Evolutionary conservation across 2,888 invertebrate genomes (phyloP), one percentile per base, ranked within the genome.

Genomic region (Hypsopygia costalis): DNA sequence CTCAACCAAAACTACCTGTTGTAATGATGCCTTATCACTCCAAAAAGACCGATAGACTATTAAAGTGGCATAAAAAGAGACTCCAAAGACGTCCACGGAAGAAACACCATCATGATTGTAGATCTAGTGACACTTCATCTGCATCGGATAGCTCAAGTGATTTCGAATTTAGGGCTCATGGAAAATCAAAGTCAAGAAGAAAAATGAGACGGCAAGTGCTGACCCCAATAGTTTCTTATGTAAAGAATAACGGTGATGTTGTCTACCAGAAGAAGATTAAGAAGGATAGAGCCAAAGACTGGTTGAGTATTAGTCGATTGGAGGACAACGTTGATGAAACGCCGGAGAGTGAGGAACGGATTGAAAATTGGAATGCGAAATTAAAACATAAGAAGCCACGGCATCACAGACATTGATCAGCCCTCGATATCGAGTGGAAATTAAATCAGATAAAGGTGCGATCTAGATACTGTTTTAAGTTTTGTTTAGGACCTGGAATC

Each of bases 261-360:
- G 69, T 85, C 1, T 87, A 80, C 42, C 80, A 83, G 55, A 86
- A 83, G 50, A 85, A 77, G 45, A 76, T 86, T 20, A 77, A 73
- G 46, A 80, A 73, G 12, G 74, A 82, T 1, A 76, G 65, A 27
- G 81, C 81, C 0, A 74, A 62, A 32, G 81, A 86, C 35, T 87
- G 82, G 83, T 48, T 86, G 35, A 68, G 46, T n/a, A 50, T 42
- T 49, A 40, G 45, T 20, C 35, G 21, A 6, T 6, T 39, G 3
- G 25, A 25, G 3, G 39, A 39, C 1, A 16, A 22, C 2, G 33
- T 27, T 16, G 39, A 33, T 8, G 28, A 39, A 4, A 7, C 8
- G 4, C 11, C 3, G 3, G 28, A 31, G 6, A 31, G 31, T 8
- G 6, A 12, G 1, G 31, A 11, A 6, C 11, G 11, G 1, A 6